phyloP scores from a whole-genome alignment of 1,140 invertebrate genomes.

The Megalonaias nervosa region DNA sequence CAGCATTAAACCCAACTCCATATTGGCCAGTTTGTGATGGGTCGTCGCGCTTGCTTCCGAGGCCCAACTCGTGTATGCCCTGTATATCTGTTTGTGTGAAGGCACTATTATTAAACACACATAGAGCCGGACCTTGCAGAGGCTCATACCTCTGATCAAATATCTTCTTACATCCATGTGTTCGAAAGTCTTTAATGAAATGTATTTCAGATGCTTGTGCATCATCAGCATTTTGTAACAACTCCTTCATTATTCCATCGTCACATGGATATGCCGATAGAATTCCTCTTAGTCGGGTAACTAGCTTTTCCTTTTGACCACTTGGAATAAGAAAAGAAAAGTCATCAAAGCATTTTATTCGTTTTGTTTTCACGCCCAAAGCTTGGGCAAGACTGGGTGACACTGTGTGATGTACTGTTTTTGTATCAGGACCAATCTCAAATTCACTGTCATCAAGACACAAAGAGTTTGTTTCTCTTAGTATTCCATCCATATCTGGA shows the following conservation, averaged over 20 bases:
- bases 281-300: constrained; percentile 56
- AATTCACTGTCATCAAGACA: constrained; percentile 41
- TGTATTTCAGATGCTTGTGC: constrained; percentile 60
- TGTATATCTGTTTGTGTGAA: constrained; percentile 60
- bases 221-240: constrained; percentile 72
- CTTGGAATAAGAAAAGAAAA: constrained; percentile 32
- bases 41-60: constrained; percentile 51
- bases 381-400: constrained; percentile 12
- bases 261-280: constrained; percentile 59
- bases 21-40: constrained; percentile 56
- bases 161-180: constrained; percentile 36
- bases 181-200: constrained; percentile 60
- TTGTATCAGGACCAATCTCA: constrained; percentile 15
- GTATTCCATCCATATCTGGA: constrained; percentile 24
- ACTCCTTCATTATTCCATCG: constrained; percentile 51
- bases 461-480: constrained; percentile 27
- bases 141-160: constrained; percentile 42
- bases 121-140: too few relatives aligned
- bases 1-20: constrained; percentile 66
- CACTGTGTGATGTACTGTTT: constrained; percentile 34
- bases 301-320: constrained; percentile 59
- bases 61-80: constrained; percentile 59
- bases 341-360: constrained; percentile 15
- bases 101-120: constrained; percentile 60
- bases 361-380: constrained; percentile 45